A percentile compares a stretch with the other conserved stretches of the same genome.
Conservation (phyloP, 53 echinoderm and acorn worm species). For the Glandiceps talaboti region DNA sequence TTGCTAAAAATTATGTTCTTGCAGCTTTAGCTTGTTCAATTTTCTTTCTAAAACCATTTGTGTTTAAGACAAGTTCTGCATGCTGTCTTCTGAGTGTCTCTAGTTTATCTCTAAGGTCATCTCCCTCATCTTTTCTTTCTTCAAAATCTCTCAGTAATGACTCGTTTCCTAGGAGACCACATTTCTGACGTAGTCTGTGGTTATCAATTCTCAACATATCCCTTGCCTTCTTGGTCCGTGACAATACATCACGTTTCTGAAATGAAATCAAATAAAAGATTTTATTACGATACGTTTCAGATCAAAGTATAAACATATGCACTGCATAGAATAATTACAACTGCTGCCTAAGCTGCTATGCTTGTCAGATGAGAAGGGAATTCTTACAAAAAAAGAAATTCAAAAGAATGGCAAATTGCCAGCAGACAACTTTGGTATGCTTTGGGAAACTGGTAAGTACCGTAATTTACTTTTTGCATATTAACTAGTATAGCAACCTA, state of each 20-base stretch:
- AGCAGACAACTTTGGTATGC: too few species aligned
- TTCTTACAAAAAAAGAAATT: too few species aligned
- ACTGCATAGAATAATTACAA: too few species aligned
- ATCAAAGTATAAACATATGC: too few species aligned
- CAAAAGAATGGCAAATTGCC: too few species aligned
- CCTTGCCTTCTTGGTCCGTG: constrained; percentile 85
- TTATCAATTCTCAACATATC: constrained; percentile 90
- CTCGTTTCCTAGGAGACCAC: constrained; percentile 81
- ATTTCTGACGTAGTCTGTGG: constrained; percentile 75
- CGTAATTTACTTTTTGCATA: too few species aligned
- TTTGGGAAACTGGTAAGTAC: too few species aligned
- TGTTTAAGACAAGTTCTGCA: constrained; percentile 77
- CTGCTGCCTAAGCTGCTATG: too few species aligned
- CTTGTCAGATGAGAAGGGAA: too few species aligned
- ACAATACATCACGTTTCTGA: constrained; percentile 86
- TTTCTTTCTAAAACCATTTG: constrained; percentile 75
- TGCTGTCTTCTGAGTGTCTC: constrained; percentile 76
- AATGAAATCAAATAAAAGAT: too few species aligned
- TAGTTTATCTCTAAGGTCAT: constrained; percentile 50
- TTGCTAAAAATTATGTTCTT: constrained; percentile 6
- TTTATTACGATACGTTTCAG: too few species aligned
- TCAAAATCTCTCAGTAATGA: constrained; percentile 80
- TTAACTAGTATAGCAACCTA: too few species aligned
- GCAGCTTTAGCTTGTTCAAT: constrained; percentile 73
- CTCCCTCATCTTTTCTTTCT: constrained; percentile 94